A percentile compares a stretch with the other conserved stretches of the same genome.
These are phyloP conservation scores for Ivindomyrus marchei DNA, from an alignment of 2,113 vertebrate genomes.

Conservation along the genomic window DNA sequence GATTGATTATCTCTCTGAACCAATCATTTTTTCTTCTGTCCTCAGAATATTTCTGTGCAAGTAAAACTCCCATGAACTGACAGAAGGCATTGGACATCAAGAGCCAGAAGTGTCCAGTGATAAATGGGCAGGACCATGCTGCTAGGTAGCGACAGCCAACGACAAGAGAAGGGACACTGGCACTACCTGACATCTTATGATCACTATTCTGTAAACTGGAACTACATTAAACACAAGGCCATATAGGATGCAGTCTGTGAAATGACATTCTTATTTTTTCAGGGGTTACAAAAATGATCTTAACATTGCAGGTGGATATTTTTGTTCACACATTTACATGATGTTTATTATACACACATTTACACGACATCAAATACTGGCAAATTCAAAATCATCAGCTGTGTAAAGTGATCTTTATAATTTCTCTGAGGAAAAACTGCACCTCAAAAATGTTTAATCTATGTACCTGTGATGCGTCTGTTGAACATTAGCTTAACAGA, in stretches of 20 bases:
- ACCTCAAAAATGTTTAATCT: conserved; percentile 40
- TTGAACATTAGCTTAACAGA: conserved; percentile 41
- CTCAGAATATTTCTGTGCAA: not conserved
- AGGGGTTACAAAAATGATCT: not conserved
- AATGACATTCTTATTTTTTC: not conserved
- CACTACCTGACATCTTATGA: not conserved
- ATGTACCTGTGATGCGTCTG: conserved; percentile 41
- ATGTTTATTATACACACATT: not conserved
- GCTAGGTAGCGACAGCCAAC: not conserved
- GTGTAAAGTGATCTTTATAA: not conserved
- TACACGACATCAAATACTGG: not conserved
- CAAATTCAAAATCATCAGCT: not conserved
- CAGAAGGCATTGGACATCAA: not conserved
- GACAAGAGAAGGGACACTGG: not conserved
- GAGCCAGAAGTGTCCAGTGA: not conserved
- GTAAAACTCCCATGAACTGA: not conserved
- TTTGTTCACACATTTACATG: not conserved
- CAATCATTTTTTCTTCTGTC: not conserved
- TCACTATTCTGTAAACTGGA: not conserved
- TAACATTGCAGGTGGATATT: not conserved
- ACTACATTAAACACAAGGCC: not conserved
- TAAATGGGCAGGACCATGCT: not conserved
- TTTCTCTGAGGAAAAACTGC: not conserved
- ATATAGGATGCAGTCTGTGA: not conserved
- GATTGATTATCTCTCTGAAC: not conserved